These are phyloP conservation scores for Ispidina lecontei DNA, from an alignment of 2,797 vertebrate genomes.

Conservation along the genomic window DNA sequence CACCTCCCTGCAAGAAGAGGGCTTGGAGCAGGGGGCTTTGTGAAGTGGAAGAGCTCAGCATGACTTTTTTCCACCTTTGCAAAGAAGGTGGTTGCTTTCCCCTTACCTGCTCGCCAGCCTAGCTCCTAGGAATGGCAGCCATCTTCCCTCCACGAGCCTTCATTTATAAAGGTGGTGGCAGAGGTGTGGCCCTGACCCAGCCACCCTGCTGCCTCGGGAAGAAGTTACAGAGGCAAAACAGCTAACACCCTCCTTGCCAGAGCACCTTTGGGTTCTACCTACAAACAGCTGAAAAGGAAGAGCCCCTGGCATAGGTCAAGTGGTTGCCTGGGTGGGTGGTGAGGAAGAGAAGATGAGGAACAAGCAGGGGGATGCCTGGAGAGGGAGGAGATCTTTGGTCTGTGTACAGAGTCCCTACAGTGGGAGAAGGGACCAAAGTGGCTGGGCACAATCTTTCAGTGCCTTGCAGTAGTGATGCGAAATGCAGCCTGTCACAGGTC, in stretches of 20 bases:
- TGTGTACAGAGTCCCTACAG: no score
- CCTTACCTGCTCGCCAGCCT: background rate
- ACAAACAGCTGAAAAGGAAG: background rate
- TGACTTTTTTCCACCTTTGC: background rate
- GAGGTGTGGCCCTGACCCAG: background rate
- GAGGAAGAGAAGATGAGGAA: background rate
- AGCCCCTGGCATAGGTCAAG: no score
- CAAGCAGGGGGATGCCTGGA: no score
- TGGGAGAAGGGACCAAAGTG: no score
- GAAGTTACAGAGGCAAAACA: background rate
- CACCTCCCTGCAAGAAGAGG: background rate
- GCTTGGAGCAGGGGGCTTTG: background rate
- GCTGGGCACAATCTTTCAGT: no score
- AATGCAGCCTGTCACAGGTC: no score
- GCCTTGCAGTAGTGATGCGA: no score
- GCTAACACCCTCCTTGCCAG: background rate
- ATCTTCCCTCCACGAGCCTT: background rate
- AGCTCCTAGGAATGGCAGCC: background rate
- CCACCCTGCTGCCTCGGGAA: background rate
- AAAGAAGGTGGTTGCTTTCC: background rate
- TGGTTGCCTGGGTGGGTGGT: no score
- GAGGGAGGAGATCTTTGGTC: no score
- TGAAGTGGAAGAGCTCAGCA: background rate
- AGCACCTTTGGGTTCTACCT: fast-evolving
- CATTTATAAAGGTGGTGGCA: background rate